These are phyloP conservation scores for Chymomyza amoena DNA, from an alignment of 2,888 invertebrate species.

Conservation along the genomic window DNA sequence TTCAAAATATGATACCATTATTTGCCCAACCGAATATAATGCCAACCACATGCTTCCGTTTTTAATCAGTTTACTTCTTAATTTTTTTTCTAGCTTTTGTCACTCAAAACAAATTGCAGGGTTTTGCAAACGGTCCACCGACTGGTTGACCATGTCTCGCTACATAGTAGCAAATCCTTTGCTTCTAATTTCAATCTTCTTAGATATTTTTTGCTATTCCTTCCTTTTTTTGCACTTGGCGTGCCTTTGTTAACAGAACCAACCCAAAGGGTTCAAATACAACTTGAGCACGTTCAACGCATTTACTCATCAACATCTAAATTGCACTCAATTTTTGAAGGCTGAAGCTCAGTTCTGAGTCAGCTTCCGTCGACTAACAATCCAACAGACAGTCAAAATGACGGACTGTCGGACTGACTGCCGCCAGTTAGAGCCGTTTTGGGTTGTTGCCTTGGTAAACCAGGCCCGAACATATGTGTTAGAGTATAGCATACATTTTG, in stretches of 20 bases:
- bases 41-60: background rate
- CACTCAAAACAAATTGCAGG: slow-evolving; percentile 32
- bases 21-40: background rate
- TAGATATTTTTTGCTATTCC: slow-evolving; percentile 25
- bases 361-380: background rate
- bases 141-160: too few species aligned
- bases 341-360: slow-evolving; percentile 40
- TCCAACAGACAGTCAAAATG: slow-evolving; percentile 1
- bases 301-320: slow-evolving; percentile 71
- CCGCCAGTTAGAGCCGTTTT: background rate
- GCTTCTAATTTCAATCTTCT: slow-evolving; percentile 59
- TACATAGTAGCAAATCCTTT: slow-evolving; percentile 7
- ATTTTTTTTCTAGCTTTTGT: slow-evolving; percentile 14
- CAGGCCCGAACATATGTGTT: slow-evolving; percentile 2
- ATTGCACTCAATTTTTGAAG: slow-evolving; percentile 75
- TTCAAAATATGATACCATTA: background rate
- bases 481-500: slow-evolving; percentile 44
- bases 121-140: too few species aligned
- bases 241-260: slow-evolving; percentile 51
- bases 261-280: slow-evolving; percentile 69
- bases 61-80: slow-evolving; percentile 31
- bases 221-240: slow-evolving; percentile 5
- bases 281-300: slow-evolving; percentile 75
- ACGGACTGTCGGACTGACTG: slow-evolving; percentile 7
- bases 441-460: background rate